These are phyloP conservation scores for Meteorus cinctellus DNA, from an alignment of 2,888 invertebrate species.

Conservation along the genomic window DNA sequence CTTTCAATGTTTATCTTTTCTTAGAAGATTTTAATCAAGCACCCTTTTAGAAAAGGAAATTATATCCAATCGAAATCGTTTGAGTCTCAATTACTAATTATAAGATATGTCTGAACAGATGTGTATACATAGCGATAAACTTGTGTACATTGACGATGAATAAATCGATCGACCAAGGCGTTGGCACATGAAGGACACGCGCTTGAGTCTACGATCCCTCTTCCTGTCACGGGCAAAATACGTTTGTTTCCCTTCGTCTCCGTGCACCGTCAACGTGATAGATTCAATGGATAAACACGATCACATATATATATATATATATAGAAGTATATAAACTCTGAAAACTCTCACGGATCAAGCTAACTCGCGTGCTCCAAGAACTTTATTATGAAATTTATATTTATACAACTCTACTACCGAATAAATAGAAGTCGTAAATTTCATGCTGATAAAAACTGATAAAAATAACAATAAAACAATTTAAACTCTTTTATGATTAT, in stretches of 20 bases:
- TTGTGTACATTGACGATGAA: constrained; percentile 35
- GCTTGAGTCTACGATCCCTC: constrained; percentile 44
- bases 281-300: constrained; percentile 40
- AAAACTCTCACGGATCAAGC: constrained; percentile 11
- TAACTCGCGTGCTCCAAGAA: constrained; percentile 21
- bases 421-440: constrained; percentile 7
- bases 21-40: background rate
- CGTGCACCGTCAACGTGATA: constrained; percentile 24
- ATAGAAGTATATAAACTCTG: background rate
- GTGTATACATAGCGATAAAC: background rate
- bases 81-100: constrained; percentile 30
- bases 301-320: constrained; percentile 27
- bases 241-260: constrained; percentile 28
- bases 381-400: constrained; percentile 24
- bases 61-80: background rate
- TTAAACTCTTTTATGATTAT: background rate
- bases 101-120: background rate
- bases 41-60: background rate
- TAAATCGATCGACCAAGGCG: constrained; percentile 50
- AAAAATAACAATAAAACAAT: background rate
- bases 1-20: background rate
- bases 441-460: background rate
- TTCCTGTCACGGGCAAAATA: constrained; percentile 27
- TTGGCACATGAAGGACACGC: constrained; percentile 49
- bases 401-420: background rate